Evolutionary conservation across 2,113 vertebrate genomes (phyloP).

Genomic region (Vanacampus margaritifer): DNA sequence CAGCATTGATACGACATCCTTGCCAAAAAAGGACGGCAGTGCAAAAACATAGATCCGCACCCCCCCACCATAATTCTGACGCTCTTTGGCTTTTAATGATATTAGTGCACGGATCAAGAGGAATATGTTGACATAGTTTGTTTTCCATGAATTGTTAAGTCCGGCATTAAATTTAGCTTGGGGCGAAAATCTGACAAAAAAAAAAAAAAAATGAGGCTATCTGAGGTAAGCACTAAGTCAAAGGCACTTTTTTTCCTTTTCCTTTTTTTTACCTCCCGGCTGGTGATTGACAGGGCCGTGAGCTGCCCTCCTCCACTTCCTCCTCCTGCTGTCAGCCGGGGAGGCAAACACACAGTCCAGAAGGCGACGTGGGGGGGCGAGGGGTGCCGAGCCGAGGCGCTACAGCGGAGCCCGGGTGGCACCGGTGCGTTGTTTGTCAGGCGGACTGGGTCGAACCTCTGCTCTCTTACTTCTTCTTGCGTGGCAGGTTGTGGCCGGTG

Average conservation of each 20-base stretch:
- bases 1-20: slow-evolving; percentile 9
- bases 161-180: slow-evolving; percentile 25
- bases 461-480: slow-evolving; percentile 80
- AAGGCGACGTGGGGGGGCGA: slow-evolving; percentile 48
- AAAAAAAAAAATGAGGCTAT: slow-evolving; percentile 23
- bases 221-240: slow-evolving; percentile 52
- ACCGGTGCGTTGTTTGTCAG: slow-evolving; percentile 54
- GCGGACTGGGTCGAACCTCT: slow-evolving; percentile 32
- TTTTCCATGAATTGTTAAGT: slow-evolving; percentile 21
- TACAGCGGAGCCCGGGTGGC: slow-evolving; percentile 46
- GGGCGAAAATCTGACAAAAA: slow-evolving; percentile 34
- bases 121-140: slow-evolving; percentile 14
- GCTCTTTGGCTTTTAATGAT: slow-evolving; percentile 11
- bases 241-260: slow-evolving; percentile 39
- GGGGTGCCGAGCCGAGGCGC: slow-evolving; percentile 53
- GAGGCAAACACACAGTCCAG: slow-evolving; percentile 60
- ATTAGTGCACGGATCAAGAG: slow-evolving; percentile 15
- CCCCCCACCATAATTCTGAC: neutral
- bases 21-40: slow-evolving; percentile 6
- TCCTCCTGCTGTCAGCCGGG: slow-evolving; percentile 63
- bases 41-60: slow-evolving; percentile 2
- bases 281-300: slow-evolving; percentile 66
- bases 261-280: slow-evolving; percentile 52
- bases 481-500: slow-evolving; percentile 77
- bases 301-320: slow-evolving; percentile 61